A percentile compares a stretch with the other conserved stretches of the same genome.
Evolutionary conservation across 2,888 invertebrate species (phyloP).

Genomic region (Idaea biselata): DNA sequence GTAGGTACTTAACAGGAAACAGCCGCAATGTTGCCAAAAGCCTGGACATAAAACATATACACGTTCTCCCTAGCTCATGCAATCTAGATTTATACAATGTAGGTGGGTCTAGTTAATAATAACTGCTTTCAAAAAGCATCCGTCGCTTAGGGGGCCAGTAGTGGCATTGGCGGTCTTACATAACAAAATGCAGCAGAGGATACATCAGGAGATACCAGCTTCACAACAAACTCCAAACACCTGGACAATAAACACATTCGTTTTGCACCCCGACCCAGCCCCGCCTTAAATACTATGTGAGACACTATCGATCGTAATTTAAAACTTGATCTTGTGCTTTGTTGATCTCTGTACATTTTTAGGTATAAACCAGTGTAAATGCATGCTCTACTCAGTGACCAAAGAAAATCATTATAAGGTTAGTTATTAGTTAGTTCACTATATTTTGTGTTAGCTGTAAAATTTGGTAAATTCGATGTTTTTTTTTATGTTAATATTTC

Average conservation of each 20-base stretch:
- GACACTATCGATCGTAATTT: background rate
- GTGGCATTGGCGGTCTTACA: background rate
- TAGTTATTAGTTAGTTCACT: too few species aligned
- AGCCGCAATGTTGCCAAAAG: background rate
- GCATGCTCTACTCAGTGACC: too few species aligned
- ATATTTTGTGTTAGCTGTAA: too few species aligned
- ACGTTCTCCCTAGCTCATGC: background rate
- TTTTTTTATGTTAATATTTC: too few species aligned
- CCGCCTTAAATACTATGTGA: background rate
- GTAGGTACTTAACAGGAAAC: too few species aligned
- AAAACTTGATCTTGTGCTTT: too few species aligned
- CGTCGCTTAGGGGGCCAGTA: background rate
- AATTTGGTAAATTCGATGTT: too few species aligned
- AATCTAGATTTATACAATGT: background rate
- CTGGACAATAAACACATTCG: background rate
- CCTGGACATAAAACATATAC: background rate
- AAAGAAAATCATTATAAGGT: too few species aligned
- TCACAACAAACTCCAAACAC: background rate
- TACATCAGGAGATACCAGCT: background rate
- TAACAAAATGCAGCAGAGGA: background rate
- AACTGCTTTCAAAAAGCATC: background rate
- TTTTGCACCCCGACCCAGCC: background rate
- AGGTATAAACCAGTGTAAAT: too few species aligned
- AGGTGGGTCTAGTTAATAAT: background rate
- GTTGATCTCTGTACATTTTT: too few species aligned